These are phyloP conservation scores for Panthera tigris DNA, from an alignment of 2,113 vertebrate species.

Conservation along the genomic window DNA sequence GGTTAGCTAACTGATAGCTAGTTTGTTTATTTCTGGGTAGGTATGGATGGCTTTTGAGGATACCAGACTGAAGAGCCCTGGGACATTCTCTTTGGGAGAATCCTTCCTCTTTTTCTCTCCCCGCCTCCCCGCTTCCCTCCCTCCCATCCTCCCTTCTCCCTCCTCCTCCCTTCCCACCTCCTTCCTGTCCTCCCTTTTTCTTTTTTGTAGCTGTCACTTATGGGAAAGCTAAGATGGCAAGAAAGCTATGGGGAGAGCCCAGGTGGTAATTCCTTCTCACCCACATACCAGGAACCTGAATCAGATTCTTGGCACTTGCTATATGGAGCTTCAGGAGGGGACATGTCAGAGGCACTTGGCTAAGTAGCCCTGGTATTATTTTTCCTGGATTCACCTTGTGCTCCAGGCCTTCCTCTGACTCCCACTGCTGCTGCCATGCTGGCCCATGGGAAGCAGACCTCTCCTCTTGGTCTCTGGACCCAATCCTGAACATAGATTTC, in stretches of 20 bases:
- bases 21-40: neutral
- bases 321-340: neutral
- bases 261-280: slow-evolving; percentile 26
- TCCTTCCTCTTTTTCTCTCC: neutral
- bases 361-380: slow-evolving; percentile 12
- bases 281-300: neutral
- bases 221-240: neutral
- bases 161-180: no score
- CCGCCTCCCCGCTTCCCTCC: rapidly evolving
- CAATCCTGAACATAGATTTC: neutral
- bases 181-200: neutral
- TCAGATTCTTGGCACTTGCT: neutral
- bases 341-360: slow-evolving; percentile 15
- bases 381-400: slow-evolving; percentile 40
- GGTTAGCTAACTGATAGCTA: neutral
- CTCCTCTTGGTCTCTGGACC: neutral
- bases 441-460: neutral
- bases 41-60: neutral
- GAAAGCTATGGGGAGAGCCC: neutral
- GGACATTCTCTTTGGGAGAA: neutral
- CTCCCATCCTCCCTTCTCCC: neutral
- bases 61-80: neutral
- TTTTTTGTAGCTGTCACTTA: slow-evolving; percentile 27
- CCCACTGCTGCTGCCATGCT: neutral
- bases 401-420: neutral